Evolutionary conservation across 2,888 invertebrate genomes (phyloP), one percentile per base, ranked within the genome.

Genomic region (Metallyticus violacea): DNA sequence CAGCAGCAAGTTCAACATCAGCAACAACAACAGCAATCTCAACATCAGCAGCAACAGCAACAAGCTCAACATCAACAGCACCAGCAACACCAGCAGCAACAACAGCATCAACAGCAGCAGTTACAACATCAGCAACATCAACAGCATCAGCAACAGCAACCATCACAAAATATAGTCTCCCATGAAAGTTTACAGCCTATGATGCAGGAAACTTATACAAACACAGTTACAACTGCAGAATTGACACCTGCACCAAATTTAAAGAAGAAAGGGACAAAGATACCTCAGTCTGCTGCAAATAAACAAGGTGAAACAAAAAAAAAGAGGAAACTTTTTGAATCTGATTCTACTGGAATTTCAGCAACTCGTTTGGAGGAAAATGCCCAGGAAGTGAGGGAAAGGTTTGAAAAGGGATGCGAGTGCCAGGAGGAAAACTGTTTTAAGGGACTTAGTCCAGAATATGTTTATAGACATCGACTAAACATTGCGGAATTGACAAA

Each of bases 401-500:
- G 96, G 87, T 94, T 96, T 90, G 94, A 93, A 89, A 92, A 94
- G 89, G 96, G 96, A 82, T 96, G 96, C 90, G 96, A 96, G 90
- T 96, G 96, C 90, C 95, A 95, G 90, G 96, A 96, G 89, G 94
- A 93, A 89, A 95, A 95, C 90, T 96, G 96, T 90, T 96, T 96
- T 90, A 93, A 94, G 86, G 95, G 95, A n/a, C 92, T 96, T 30
- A 95, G 95, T 90, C 94, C 96, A 0, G 96, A 96, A 89, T 94
- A 94, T 89, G 96, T 96, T 1, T 96, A 96, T 90, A 94, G 95
- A 83, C 96, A 96, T 91, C 93, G 96, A 89, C 92, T 96, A 77
- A 96, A 96, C 90, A 96, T 96, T 88, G 96, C 96, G 0, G 96
- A 96, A 91, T 91, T 96, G 87, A 96, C 96, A 0, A 96, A 96